A percentile compares a stretch with the other conserved stretches of the same genome.
Evolutionary conservation across 2,797 vertebrate species (phyloP).

Genomic region (Helarctos malayanus): DNA sequence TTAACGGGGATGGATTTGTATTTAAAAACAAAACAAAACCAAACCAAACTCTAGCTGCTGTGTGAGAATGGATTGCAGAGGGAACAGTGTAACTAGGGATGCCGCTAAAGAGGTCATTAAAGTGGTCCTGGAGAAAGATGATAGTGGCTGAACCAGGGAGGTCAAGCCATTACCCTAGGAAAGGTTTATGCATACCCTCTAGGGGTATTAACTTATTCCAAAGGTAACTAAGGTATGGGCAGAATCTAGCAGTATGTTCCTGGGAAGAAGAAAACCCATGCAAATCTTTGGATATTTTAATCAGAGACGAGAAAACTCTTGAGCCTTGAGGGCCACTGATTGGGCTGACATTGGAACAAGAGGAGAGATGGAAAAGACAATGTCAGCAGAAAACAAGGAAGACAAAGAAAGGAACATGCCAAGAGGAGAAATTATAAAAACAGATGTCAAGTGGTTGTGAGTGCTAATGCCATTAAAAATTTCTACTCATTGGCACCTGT

Average conservation of each 20-base stretch:
- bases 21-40: neutral
- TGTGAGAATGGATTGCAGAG: neutral
- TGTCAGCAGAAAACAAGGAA: neutral
- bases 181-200: neutral
- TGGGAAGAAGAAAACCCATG: neutral
- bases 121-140: neutral
- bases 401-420: neutral
- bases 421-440: neutral
- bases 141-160: neutral
- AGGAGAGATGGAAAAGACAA: neutral
- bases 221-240: neutral
- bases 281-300: neutral
- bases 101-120: neutral
- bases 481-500: neutral
- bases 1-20: slow-evolving; percentile 52
- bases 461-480: neutral
- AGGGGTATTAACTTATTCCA: neutral
- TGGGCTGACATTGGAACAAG: neutral
- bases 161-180: neutral
- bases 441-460: neutral
- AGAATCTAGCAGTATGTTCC: neutral
- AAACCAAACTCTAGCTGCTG: neutral
- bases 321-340: neutral
- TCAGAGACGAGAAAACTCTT: neutral
- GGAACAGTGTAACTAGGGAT: neutral